These are phyloP conservation scores for Xenotilapia leptura DNA, from an alignment of 2,113 vertebrate genomes.

Conservation along the genomic window DNA sequence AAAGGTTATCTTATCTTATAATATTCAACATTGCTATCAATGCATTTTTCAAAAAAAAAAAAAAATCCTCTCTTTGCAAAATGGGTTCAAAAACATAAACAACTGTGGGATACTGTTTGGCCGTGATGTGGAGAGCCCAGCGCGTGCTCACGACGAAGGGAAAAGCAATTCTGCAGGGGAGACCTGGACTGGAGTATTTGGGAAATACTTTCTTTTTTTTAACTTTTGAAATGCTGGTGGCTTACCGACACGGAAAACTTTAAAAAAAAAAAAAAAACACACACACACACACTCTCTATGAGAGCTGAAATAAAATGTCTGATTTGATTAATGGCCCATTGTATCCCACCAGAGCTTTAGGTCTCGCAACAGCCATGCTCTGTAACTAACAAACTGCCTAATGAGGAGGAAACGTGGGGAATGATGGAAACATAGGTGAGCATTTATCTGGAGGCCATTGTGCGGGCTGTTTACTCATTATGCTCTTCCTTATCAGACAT, in stretches of 20 bases:
- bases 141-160: fast-evolving
- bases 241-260: background rate
- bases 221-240: background rate
- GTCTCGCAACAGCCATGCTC: background rate
- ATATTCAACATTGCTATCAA: background rate
- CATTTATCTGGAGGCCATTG: background rate
- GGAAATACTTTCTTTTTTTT: background rate
- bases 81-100: background rate
- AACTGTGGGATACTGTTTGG: background rate
- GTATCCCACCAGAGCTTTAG: background rate
- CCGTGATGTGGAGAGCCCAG: background rate
- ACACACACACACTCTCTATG: background rate
- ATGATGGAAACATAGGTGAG: background rate
- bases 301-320: background rate
- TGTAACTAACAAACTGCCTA: background rate
- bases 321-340: background rate
- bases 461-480: background rate
- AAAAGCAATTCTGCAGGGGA: fast-evolving
- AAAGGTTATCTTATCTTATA: background rate
- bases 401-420: background rate
- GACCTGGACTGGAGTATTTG: background rate
- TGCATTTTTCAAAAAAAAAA: background rate
- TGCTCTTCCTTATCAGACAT: background rate
- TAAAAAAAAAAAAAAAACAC: fast-evolving
- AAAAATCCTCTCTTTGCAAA: background rate